A percentile compares a stretch with the other conserved stretches of the same genome.
Conservation (phyloP, 30 jellyfish, hydroid and myxozoan genomes). For the Cassiopea xamachana region DNA sequence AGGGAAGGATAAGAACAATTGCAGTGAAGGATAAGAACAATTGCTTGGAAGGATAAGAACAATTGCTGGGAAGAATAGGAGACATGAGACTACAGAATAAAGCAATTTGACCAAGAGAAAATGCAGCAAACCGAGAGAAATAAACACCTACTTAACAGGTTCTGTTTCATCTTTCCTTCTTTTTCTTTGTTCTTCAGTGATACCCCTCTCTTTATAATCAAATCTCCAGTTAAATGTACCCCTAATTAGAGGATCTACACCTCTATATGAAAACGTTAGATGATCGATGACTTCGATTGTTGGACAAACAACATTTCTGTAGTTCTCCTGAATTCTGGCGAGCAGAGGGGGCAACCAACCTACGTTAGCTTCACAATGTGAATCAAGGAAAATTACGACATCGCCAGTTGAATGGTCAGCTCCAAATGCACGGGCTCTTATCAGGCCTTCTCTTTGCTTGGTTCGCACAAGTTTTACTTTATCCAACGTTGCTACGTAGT, state of each 20-base stretch:
- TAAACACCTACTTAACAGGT: conserved; percentile 85
- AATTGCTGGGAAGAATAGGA: too few species aligned
- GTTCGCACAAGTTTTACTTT: conserved; percentile 95
- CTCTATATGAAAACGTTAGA: conserved; percentile 85
- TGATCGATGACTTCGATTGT: conserved; percentile 98
- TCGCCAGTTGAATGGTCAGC: conserved; percentile 98
- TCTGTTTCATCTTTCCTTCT: conserved; percentile 83
- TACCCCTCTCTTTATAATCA: conserved; percentile 95
- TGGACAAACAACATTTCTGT: conserved; percentile 93
- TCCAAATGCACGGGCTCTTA: conserved; percentile 96
- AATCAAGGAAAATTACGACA: conserved; percentile 89
- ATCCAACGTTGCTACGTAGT: conserved; percentile 61
- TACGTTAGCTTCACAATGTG: conserved; percentile 97
- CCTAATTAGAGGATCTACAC: conserved; percentile 91
- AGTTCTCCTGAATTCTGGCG: conserved; percentile 71
- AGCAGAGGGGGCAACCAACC: conserved; percentile 99
- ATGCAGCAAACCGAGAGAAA: too few species aligned
- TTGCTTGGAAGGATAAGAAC: too few species aligned
- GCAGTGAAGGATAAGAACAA: too few species aligned
- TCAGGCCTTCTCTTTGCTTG: conserved; percentile 93
- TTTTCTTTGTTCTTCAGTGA: conserved; percentile 77
- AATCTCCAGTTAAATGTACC: conserved; percentile 99
- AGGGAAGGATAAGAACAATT: too few species aligned
- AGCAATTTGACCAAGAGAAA: too few species aligned
- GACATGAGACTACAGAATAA: too few species aligned